These are phyloP conservation scores for Pectinophora gossypiella DNA, from an alignment of 1,140 invertebrate genomes.

Conservation along the genomic window DNA sequence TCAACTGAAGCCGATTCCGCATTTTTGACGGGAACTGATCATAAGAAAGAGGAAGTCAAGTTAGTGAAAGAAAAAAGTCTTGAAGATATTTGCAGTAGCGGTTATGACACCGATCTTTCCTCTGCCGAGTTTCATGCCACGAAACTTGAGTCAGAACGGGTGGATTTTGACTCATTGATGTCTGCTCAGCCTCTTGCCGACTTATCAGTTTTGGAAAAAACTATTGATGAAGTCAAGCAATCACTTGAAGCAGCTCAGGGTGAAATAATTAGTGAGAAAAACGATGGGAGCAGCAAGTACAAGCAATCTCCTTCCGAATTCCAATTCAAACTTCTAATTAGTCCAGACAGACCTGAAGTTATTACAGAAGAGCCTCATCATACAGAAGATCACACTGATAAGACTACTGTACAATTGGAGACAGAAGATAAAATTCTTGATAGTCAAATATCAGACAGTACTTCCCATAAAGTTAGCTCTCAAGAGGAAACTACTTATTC, in stretches of 20 bases:
- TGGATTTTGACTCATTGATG: constrained; percentile 60
- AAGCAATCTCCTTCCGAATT: constrained; percentile 85
- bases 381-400: constrained; percentile 45
- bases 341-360: constrained; percentile 69
- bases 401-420: constrained; percentile 26
- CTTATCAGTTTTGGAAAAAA: constrained; percentile 76
- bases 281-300: constrained; percentile 73
- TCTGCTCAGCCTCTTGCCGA: constrained; percentile 67
- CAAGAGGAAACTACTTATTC: constrained; percentile 55
- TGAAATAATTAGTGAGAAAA: constrained; percentile 79
- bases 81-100: constrained; percentile 78
- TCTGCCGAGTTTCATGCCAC: constrained; percentile 78
- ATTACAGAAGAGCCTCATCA: constrained; percentile 69
- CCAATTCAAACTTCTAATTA: constrained; percentile 78
- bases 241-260: constrained; percentile 80
- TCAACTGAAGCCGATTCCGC: constrained; percentile 72
- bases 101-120: constrained; percentile 80
- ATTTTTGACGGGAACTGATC: constrained; percentile 63
- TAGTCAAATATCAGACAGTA: constrained; percentile 53
- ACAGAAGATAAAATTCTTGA: constrained; percentile 45
- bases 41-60: constrained; percentile 65
- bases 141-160: constrained; percentile 72
- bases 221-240: constrained; percentile 82
- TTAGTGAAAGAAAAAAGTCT: constrained; percentile 73
- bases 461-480: constrained; percentile 60